These are phyloP conservation scores for Tenthredo notha DNA, from an alignment of 2,888 invertebrate species.

Conservation along the genomic window DNA sequence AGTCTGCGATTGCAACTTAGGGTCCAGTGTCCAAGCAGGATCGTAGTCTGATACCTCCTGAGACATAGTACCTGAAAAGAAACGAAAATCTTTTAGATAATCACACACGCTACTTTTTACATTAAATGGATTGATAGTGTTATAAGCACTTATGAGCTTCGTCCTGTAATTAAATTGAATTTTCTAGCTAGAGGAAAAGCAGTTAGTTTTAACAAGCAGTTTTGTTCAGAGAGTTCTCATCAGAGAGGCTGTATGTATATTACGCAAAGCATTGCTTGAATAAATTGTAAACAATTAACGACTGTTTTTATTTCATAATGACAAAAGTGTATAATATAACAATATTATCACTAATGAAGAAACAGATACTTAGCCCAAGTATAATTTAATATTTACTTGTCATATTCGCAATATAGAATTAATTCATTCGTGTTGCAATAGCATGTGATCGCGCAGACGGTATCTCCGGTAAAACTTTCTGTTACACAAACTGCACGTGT, in stretches of 20 bases:
- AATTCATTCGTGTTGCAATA: constrained; percentile 16
- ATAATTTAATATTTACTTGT: constrained; percentile 2
- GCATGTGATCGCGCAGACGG: constrained; percentile 48
- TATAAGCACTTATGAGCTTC: not conserved
- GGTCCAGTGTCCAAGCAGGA: constrained; percentile 65
- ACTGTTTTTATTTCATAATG: not conserved
- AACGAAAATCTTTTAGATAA: constrained; percentile 32
- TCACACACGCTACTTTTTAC: not conserved
- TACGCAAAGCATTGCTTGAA: not conserved
- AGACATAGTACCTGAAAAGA: constrained; percentile 30
- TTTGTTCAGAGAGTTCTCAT: not conserved
- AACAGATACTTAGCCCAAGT: not conserved
- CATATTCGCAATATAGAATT: not conserved
- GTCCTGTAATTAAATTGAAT: not conserved
- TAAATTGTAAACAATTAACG: not conserved
- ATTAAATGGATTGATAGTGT: not conserved
- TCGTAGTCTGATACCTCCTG: constrained; percentile 61
- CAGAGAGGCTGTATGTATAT: constrained; percentile 6
- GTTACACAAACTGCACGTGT: constrained; percentile 88
- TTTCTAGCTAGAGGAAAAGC: not conserved
- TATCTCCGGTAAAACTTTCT: constrained; percentile 66
- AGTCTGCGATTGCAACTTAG: constrained; percentile 56
- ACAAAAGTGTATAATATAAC: not conserved
- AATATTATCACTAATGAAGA: not conserved
- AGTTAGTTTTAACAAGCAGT: not conserved